Evolutionary conservation across 1,140 invertebrate genomes (phyloP).

Genomic region (Cotesia typhae): DNA sequence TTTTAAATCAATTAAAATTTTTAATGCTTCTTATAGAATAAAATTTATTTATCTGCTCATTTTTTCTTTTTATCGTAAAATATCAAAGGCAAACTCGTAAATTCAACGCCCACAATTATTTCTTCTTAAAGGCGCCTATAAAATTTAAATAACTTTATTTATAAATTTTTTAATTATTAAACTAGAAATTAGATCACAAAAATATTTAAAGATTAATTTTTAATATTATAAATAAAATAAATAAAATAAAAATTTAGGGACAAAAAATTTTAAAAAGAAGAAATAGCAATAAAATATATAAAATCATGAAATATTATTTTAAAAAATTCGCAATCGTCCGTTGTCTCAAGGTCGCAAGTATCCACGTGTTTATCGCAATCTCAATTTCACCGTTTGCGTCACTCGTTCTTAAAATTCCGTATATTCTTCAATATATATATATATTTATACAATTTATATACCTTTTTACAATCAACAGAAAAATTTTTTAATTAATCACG

Average conservation of each 20-base stretch:
- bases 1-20: too few relatives aligned
- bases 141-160: constrained; percentile 12
- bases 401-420: constrained; percentile 15
- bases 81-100: background rate
- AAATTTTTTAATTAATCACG: too few relatives aligned
- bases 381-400: constrained; percentile 16
- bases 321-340: constrained; percentile 5
- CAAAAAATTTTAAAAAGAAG: too few relatives aligned
- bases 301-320: background rate
- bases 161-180: background rate
- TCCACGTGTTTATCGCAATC: constrained; percentile 17
- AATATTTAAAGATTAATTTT: too few relatives aligned
- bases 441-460: too few relatives aligned
- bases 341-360: constrained; percentile 8
- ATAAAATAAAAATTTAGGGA: too few relatives aligned
- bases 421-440: background rate
- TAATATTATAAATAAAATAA: too few relatives aligned
- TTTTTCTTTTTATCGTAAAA: background rate
- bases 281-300: background rate
- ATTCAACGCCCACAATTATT: constrained; percentile 4
- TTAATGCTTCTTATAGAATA: too few relatives aligned
- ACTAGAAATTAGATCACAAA: too few relatives aligned
- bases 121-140: background rate
- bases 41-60: too few relatives aligned
- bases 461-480: too few relatives aligned